Conservation (phyloP, 2,888 invertebrate genomes). For the Hydrotaea cyrtoneurina region DNA sequence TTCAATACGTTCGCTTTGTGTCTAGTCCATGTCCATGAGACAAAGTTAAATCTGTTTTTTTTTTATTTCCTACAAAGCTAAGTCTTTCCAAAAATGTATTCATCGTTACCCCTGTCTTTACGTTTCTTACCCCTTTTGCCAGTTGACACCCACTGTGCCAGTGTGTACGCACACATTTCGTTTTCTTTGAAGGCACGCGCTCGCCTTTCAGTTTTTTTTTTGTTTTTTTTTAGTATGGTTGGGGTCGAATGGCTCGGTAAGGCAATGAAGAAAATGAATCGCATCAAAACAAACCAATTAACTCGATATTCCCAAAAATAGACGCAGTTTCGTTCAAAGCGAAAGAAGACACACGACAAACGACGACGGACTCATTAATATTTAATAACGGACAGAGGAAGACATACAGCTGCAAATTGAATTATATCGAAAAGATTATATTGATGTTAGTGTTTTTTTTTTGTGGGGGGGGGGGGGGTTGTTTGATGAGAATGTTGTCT, state of each 20-base stretch:
- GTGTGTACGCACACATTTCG: no score
- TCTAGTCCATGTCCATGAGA: no score
- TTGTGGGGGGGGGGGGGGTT: no score
- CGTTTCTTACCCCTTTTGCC: no score
- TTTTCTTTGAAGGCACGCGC: not conserved
- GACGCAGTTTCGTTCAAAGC: not conserved
- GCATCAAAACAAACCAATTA: constrained; percentile 30
- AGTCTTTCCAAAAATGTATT: no score
- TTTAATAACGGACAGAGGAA: not conserved
- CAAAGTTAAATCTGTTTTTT: no score
- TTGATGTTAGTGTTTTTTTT: not conserved
- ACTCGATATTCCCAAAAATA: constrained; percentile 18
- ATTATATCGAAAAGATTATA: constrained; percentile 4
- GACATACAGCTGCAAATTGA: not conserved
- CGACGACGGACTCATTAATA: not conserved
- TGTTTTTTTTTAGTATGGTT: not conserved
- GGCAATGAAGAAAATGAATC: not conserved
- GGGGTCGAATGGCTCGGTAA: not conserved
- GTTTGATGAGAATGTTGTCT: not conserved
- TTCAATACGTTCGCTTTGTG: no score
- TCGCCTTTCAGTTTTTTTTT: not conserved
- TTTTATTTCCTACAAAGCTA: no score
- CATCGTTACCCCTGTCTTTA: no score
- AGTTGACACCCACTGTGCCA: no score
- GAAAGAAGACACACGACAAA: not conserved